Evolutionary conservation across 2,888 invertebrate genomes (phyloP), one percentile per base, ranked within the genome.

Genomic region (Ormyrus labotus): DNA sequence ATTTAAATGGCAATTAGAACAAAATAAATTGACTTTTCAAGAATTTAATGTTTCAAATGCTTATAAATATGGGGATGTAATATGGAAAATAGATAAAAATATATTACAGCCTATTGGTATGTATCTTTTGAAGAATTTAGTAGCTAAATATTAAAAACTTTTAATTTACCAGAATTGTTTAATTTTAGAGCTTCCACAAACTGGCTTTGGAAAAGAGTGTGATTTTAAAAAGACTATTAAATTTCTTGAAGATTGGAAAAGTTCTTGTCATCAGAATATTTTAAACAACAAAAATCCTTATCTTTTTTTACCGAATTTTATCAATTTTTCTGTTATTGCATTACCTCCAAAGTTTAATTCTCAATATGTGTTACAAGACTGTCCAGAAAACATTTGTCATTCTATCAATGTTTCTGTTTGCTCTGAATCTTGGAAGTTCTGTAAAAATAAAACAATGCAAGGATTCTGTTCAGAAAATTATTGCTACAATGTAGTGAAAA

Each of bases 191-290:
- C 68, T 90, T 63, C 82, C 85, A 72, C 87, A 88, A 83, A 84
- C 86, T 65, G 90, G 90, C 76, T 89, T 90, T 70, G 88, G 87
- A 6, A 84, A 84, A 61, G 81, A 85, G 34, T 91, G 90, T 77
- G 83, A 85, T 63, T 88, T 89, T 55, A 89, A 88, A 70, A 91
- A 91, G 84, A 86, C 87, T 71, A 82, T 93, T 1, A 88, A 88
- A 83, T 93, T 91, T 87, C 89, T 93, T 64, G 87, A 91, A 84
- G 87, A 92, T 82, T 88, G 91, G 84, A 87, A 91, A 83, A 87
- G 87, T 74, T 83, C 85, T 19, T 92, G 92, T 84, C 85, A 87
- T 77, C 91, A 92, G 86, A 88, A 84, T 80, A 82, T 88, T 57
- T 85, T 92, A 75, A 85, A 86, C 57, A 91, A 91, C 81, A 75